These are phyloP conservation scores for Napeogenes inachia DNA, from an alignment of 2,888 invertebrate species.

Conservation along the genomic window DNA sequence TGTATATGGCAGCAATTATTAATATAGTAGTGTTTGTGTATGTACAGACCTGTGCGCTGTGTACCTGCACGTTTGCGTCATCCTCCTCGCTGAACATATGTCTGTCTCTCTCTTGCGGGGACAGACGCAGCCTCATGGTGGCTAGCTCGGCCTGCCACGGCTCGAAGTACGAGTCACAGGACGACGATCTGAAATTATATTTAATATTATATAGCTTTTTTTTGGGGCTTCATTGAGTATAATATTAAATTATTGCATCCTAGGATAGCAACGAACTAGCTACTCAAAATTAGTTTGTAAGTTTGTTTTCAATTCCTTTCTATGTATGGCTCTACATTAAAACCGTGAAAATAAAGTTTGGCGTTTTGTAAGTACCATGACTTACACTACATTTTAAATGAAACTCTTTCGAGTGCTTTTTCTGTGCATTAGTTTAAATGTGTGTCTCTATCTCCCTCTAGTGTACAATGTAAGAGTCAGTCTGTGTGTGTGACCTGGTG, in stretches of 20 bases:
- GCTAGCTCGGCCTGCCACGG: constrained; percentile 86
- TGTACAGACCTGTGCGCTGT: constrained; percentile 31
- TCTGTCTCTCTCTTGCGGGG: constrained; percentile 90
- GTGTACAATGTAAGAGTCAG: not conserved
- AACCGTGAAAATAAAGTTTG: too few species aligned
- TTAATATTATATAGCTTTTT: too few species aligned
- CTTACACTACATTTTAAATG: too few species aligned
- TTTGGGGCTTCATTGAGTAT: too few species aligned
- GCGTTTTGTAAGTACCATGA: too few species aligned
- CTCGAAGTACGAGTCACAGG: constrained; percentile 96
- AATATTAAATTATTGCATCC: too few species aligned
- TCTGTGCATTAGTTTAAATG: too few species aligned
- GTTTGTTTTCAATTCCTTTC: too few species aligned
- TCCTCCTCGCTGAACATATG: constrained; percentile 94
- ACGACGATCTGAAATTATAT: constrained; percentile 80
- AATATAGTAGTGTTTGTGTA: constrained; percentile 2
- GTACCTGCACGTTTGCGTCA: constrained; percentile 44
- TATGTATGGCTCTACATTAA: too few species aligned
- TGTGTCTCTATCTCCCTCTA: not conserved
- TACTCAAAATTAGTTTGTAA: too few species aligned
- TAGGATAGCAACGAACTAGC: too few species aligned
- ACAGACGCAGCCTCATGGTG: constrained; percentile 89
- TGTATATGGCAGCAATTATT: not conserved
- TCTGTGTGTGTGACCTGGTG: constrained; percentile 46
- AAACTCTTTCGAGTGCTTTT: too few species aligned